A percentile compares a stretch with the other conserved stretches of the same genome.
These are phyloP conservation scores for Plectropomus leopardus DNA, from an alignment of 2,113 vertebrate genomes.

Conservation along the genomic window DNA sequence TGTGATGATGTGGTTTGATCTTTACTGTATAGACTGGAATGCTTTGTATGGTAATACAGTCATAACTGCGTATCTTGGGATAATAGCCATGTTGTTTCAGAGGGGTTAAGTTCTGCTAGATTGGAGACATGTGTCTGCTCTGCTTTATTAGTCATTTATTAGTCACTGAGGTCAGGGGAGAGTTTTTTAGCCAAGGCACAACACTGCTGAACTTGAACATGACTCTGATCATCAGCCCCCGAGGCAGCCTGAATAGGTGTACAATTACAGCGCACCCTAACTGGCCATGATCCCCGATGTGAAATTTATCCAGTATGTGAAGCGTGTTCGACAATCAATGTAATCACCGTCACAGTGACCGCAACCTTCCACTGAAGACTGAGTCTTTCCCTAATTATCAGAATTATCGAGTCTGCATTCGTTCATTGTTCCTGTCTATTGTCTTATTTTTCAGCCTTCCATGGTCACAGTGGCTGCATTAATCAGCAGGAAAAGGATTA, in stretches of 20 bases:
- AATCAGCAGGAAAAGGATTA: slow-evolving; percentile 61
- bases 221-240: slow-evolving; percentile 67
- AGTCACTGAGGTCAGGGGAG: slow-evolving; percentile 73
- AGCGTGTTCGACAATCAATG: slow-evolving; percentile 58
- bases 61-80: slow-evolving; percentile 68
- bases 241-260: slow-evolving; percentile 62
- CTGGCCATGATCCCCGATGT: slow-evolving; percentile 35
- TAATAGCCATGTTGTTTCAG: slow-evolving; percentile 68
- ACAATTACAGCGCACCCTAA: slow-evolving; percentile 55
- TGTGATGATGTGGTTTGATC: slow-evolving; percentile 71
- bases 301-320: slow-evolving; percentile 56
- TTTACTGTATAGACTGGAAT: slow-evolving; percentile 61
- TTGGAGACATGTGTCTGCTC: slow-evolving; percentile 79
- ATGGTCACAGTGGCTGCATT: slow-evolving; percentile 46
- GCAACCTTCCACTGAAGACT: slow-evolving; percentile 44
- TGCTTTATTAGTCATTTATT: slow-evolving; percentile 81
- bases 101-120: slow-evolving; percentile 64
- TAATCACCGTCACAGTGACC: slow-evolving; percentile 59
- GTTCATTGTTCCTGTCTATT: slow-evolving; percentile 58
- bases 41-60: slow-evolving; percentile 69
- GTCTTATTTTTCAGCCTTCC: slow-evolving; percentile 48
- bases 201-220: slow-evolving; percentile 64
- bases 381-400: slow-evolving; percentile 51
- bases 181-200: slow-evolving; percentile 75
- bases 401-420: slow-evolving; percentile 57